phyloP scores from a whole-genome alignment of 2,113 vertebrate species.

The Heloderma charlesbogerti region DNA sequence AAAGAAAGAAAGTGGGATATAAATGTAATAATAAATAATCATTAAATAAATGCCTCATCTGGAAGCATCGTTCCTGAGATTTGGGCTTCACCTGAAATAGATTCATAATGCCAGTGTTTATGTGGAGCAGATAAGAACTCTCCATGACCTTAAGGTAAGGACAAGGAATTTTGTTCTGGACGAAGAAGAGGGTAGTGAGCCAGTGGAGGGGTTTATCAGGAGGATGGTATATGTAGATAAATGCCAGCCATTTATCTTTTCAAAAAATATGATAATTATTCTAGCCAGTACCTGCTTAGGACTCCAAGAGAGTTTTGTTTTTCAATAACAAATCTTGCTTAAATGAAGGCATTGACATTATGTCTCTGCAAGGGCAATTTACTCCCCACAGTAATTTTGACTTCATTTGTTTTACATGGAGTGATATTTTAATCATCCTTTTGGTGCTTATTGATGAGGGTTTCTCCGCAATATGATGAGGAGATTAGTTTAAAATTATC shows the following conservation, averaged over 20 bases:
- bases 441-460: constrained; percentile 80
- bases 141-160: neutral
- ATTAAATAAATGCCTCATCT: too few species aligned
- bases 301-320: constrained; percentile 18
- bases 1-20: too few species aligned
- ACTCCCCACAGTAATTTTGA: constrained; percentile 78
- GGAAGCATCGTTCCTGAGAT: neutral
- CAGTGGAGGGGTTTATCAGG: neutral
- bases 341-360: constrained; percentile 74
- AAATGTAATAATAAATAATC: too few species aligned
- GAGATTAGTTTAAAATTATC: constrained; percentile 82
- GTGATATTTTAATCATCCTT: constrained; percentile 81
- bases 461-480: constrained; percentile 76
- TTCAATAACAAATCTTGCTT: constrained; percentile 71
- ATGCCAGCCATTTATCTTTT: constrained; percentile 32
- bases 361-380: constrained; percentile 77
- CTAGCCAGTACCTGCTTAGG: constrained; percentile 57
- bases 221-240: constrained; percentile 8
- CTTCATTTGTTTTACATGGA: constrained; percentile 79
- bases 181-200: neutral
- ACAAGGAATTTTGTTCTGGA: neutral
- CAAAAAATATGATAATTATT: constrained; percentile 36
- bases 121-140: neutral
- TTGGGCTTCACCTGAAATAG: neutral
- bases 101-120: neutral